Base-by-base conservation (phyloP, 2,888 invertebrate genomes). In the Acleris sparsana region DNA sequence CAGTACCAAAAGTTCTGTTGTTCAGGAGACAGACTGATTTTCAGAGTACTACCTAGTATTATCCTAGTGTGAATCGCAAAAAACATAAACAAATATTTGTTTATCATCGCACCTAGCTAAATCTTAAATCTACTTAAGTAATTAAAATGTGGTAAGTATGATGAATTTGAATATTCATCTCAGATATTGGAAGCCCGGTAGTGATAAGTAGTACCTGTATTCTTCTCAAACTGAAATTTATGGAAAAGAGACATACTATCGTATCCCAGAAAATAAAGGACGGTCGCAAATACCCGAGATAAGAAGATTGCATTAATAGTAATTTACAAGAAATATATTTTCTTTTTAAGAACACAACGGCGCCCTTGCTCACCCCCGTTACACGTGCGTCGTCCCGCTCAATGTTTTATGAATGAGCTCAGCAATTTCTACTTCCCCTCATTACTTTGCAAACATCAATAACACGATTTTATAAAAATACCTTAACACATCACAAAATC, bases 361-460 rank as follows among this genome's bases (percentile, higher is more conserved):
- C 73, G 74, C 80, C 81, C 80, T 79, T 73, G 69, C 79, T 80
- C 79, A 63, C 63, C 63, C 73, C 70, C 63, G 71, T 67, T 73
- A 78, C 83, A 83, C 84, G 85, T 83, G 84, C 84, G 78, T 71
- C 84, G 78, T 71, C 80, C 80, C 78, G 76, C 74, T 80, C 77
- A 80, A 87, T 87, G 84, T 85, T 87, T 88, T 87, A 87, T 88
- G 84, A 85, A 85, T 86, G 83, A 84, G 84, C 78, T 80, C 73
- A 77, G 73, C 77, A 83, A 82, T 81, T 81, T 81, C 76, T 78
- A 80, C 76, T 77, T 82, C 79, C 82, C 79, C 80, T 81, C 76
- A 75, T 82, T 83, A 80, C 77, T 80, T 80, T 70, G 68, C 73
- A 71, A 76, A 77, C 76, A 76, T 80, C 79, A 77, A 73, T 75